These are phyloP conservation scores for Hoplostethus mediterraneus DNA, from an alignment of 2,797 vertebrate genomes.

Conservation along the genomic window DNA sequence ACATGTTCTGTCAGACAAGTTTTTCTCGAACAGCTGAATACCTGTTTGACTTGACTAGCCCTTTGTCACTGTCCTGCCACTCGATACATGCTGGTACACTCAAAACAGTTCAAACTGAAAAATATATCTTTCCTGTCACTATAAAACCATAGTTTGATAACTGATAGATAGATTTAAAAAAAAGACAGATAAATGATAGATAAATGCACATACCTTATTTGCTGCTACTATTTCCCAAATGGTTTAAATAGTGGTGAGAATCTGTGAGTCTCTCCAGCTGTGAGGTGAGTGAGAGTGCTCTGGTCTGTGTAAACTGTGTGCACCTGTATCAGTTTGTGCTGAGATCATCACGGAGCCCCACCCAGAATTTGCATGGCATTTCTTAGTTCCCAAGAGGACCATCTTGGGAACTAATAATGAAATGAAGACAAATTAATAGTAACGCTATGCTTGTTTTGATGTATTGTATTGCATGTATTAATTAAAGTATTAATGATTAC, in stretches of 20 bases:
- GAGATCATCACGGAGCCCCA: conserved; percentile 48
- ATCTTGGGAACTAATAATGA: conserved; percentile 2
- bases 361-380: conserved; percentile 64
- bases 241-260: not conserved
- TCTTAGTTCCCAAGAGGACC: conserved; percentile 34
- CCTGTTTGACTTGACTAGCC: conserved; percentile 1
- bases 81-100: not conserved
- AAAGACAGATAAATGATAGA: too few species aligned
- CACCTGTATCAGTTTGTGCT: conserved; percentile 60
- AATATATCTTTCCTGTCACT: not conserved
- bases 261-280: conserved; percentile 13
- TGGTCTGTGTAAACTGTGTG: conserved; percentile 47
- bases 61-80: not conserved
- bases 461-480: too few species aligned
- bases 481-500: not conserved
- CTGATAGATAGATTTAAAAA: too few species aligned
- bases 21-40: conserved; percentile 58
- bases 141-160: not conserved
- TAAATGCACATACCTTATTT: conserved; percentile 57
- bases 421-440: not conserved
- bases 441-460: not conserved
- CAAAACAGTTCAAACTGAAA: not conserved
- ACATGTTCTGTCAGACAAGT: conserved; percentile 59
- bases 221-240: conserved; percentile 23
- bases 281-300: conserved; percentile 9